Base-by-base conservation (phyloP, 2,888 invertebrate species). In the Pecten maximus region DNA sequence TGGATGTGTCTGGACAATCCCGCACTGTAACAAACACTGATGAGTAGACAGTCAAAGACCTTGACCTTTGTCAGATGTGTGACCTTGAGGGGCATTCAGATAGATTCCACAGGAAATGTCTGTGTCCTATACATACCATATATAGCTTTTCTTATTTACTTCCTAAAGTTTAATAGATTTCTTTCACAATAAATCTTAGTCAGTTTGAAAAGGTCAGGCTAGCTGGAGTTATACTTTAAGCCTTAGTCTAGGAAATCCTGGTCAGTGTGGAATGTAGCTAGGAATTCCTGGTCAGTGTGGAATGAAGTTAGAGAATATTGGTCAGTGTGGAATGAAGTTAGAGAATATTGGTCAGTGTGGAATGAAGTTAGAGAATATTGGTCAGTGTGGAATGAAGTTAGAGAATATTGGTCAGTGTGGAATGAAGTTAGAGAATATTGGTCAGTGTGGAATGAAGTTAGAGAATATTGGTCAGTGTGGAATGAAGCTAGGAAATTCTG, bases 91-190 rank as follows among this genome's bases (percentile, higher is more conserved):
- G 15, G 35, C 74, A 23, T 74, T 74, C 74, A 12, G 28, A 74
- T 74, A 74, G 35, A 74, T 23, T 19, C 19, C 54, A 54, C 6
- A 54, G 23, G 54, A 54, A 54, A n/a, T 54, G 74, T 74, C 74
- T 74, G 8, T 74, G 28, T 74, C 28, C 35, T 74, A 35, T 74
- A 10, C n/a, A n/a, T n/a, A 1, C 74, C 35, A 74, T 74, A 28
- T 74, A 74, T 74, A 74, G 74, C 35, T 35, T 74, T 74, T 74
- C 74, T 28, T 28, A 74, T 74, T 74, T 74, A 28, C 28, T 60
- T 60, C 28, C 60, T 10, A 60, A 60, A 60, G 28, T 60, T 60
- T 6, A 74, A 35, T 28, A 74, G 74, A 35, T 35, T 35, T 74
- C 54, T 74, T 74, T 74, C 35, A 74, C 74, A 35, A 74, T 74